phyloP scores from a whole-genome alignment of 2,113 vertebrate genomes.

The Dicentrarchus labrax region DNA sequence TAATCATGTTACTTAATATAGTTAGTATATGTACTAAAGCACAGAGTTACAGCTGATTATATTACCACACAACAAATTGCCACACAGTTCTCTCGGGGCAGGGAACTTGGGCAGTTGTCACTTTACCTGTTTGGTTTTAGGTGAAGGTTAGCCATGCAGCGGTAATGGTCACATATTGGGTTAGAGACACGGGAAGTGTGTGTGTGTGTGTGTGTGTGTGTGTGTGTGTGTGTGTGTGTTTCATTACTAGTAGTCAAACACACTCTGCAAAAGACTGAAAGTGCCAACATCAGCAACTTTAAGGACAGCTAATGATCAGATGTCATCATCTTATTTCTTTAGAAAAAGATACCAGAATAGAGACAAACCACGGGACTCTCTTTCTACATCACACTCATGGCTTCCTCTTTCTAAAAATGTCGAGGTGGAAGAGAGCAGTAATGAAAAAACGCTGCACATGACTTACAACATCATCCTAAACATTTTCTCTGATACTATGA shows the following conservation, averaged over 20 bases:
- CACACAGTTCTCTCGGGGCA: background rate
- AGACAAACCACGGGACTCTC: conserved; percentile 28
- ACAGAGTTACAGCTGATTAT: background rate
- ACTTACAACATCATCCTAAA: background rate
- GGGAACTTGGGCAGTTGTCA: background rate
- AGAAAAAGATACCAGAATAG: conserved; percentile 3
- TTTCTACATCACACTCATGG: conserved; percentile 22
- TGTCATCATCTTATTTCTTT: conserved; percentile 3
- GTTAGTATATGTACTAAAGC: background rate
- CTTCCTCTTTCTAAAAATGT: conserved; percentile 63
- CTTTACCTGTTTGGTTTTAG: background rate
- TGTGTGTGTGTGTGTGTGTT: background rate
- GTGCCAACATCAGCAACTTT: conserved; percentile 48
- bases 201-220: too few relatives aligned
- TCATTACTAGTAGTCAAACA: background rate
- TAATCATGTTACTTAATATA: background rate
- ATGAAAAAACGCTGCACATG: conserved; percentile 8
- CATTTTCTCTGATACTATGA: background rate
- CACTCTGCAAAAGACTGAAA: conserved; percentile 14
- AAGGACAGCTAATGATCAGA: background rate
- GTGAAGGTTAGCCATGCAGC: background rate
- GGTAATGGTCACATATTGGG: background rate
- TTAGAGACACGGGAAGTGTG: too few relatives aligned
- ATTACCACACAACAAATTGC: background rate
- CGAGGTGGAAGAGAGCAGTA: background rate